phyloP scores from a whole-genome alignment of 2,797 vertebrate genomes.

The Sciurus vulgaris region DNA sequence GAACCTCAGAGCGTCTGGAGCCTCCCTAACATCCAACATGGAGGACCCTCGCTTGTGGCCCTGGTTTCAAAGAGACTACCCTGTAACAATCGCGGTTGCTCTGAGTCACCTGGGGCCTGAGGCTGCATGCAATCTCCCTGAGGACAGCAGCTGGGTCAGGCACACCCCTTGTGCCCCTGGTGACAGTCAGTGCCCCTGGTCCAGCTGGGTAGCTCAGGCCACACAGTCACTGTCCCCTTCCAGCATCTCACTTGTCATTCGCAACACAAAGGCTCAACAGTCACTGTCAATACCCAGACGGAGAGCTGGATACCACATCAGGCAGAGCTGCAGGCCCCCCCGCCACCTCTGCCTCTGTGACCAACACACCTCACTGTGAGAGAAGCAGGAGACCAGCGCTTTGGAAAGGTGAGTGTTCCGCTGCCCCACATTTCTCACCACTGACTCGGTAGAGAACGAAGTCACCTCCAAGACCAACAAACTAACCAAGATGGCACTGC shows the following conservation, averaged over 20 bases:
- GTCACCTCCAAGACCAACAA: neutral
- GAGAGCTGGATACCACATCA: neutral
- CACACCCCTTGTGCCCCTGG: rapidly evolving
- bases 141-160: neutral
- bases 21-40: neutral
- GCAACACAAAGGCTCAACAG: neutral
- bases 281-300: neutral
- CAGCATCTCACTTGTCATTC: rapidly evolving
- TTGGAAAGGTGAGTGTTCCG: neutral
- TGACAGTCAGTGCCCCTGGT: neutral
- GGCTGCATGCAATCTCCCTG: neutral
- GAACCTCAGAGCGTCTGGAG: neutral
- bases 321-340: neutral
- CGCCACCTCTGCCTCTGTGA: neutral
- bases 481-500: neutral
- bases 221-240: rapidly evolving
- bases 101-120: neutral
- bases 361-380: neutral
- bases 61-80: neutral
- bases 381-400: neutral
- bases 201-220: too few species aligned
- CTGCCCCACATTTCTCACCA: neutral
- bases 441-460: neutral
- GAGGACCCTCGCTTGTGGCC: neutral
- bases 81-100: neutral